phyloP scores from a whole-genome alignment of 1,140 invertebrate species.

The Lasioglossum baleicum region DNA sequence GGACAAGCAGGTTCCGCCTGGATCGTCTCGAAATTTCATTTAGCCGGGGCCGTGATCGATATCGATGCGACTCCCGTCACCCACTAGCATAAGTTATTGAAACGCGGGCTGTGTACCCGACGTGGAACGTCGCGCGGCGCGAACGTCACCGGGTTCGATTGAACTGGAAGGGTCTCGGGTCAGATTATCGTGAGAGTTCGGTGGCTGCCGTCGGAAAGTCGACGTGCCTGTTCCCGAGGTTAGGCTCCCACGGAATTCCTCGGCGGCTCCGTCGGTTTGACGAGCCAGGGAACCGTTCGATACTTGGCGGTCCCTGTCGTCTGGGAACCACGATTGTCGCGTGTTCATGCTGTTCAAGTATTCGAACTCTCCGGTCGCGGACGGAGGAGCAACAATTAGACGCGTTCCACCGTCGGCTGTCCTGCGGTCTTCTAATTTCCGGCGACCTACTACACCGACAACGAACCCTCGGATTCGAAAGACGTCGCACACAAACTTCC shows the following conservation, averaged over 20 bases:
- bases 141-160: constrained; percentile 12
- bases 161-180: constrained; percentile 10
- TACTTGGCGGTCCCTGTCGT: constrained; percentile 1
- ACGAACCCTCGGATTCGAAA: neutral
- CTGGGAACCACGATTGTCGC: neutral
- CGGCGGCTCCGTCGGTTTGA: neutral
- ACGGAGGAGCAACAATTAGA: constrained; percentile 7
- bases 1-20: neutral
- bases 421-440: constrained; percentile 31
- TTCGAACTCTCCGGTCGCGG: constrained; percentile 23
- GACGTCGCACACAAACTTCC: neutral
- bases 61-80: neutral
- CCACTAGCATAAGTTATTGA: constrained; percentile 34
- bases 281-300: constrained; percentile 1
- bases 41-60: neutral
- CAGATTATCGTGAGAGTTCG: constrained; percentile 41
- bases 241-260: constrained; percentile 12
- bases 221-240: constrained; percentile 1
- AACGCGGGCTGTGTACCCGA: constrained; percentile 14
- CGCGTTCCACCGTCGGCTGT: constrained; percentile 1
- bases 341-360: neutral
- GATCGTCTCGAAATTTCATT: constrained; percentile 11
- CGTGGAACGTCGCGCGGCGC: neutral
- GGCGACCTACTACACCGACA: neutral
- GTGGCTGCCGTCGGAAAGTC: constrained; percentile 7